Base-by-base conservation (phyloP, 2,888 invertebrate species). In the Malachius bipustulatus region DNA sequence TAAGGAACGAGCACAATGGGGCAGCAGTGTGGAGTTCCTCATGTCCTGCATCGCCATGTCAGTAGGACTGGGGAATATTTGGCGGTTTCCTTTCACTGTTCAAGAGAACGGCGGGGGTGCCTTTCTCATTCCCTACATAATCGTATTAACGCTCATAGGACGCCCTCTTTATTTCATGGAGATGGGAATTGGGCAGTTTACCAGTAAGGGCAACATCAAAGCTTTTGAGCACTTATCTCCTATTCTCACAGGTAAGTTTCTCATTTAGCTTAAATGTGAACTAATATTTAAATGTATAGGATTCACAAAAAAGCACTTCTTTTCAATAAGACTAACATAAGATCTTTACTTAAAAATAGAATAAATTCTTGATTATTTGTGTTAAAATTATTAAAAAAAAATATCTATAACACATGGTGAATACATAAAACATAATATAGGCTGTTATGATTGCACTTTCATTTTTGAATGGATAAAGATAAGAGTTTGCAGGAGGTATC, bases 131-230 rank as follows among this genome's bases (percentile, higher is more conserved):
- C 77, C 78, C 0, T 79, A 79, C 47, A 55, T 78, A 15, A 66
- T 77, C 26, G 70, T 77, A 2, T 56, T 79, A 13, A 54, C 75
- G 13, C 50, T 79, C 29, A 70, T 79, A 39, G 83, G 83, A 32
- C 75, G 82, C 47, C 85, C 84, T 1, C 73, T 89, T 64, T 88
- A 89, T 57, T 85, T 82, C 54, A 63, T 90, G 54, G 89, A 90
- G 63, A 78, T 83, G 65, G 67, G 75, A 2, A 56, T 89, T 6
- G 89, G 89, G 9, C 89, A 90, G 57, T 90, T 88, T 54, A 77
- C 79, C 36, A 78, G 81, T 36, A 73, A 74, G 50, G 85, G 88
- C 35, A 80, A 81, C 6, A 76, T 84, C 1, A 79, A 76, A 56
- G 71, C 84, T 14, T 68, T 61, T 40, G 79, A 78, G 68, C 63